Evolutionary conservation across 2,113 vertebrate genomes (phyloP), one percentile per base, ranked within the genome.

Genomic region (Xenopus laevis): DNA sequence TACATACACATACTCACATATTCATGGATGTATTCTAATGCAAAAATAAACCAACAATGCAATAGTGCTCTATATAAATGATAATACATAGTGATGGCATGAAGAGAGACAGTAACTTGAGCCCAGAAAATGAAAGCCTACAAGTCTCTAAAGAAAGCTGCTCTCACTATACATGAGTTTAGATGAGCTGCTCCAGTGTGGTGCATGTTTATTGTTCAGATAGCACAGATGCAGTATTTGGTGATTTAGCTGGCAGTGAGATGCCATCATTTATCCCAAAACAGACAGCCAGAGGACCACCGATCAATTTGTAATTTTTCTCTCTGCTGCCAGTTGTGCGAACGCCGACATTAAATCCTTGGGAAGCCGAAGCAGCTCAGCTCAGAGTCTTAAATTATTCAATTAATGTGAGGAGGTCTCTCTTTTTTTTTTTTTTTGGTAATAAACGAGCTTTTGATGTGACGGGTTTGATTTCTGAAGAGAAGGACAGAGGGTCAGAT

Each of bases 301-400:
- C 74, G 74, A 77, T 77, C 74, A 77, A 77, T 77, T 77, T 77
- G 74, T 77, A 69, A 77, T 77, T 77, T 77, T 77, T 77, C 74
- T 70, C 74, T 77, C 67, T 55, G 67, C 66, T 77, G 74, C 74
- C 67, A 75, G 73, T 75, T 75, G 73, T 69, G 67, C 30, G 50
- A 77, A 70, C 67, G 74, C 13, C 74, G 74, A 70, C 74, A 77
- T 77, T 77, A 77, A 77, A 77, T 77, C 74, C 74, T 77, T 57
- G 67, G 66, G 74, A 70, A 77, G 67, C 67, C 30, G 60, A 63
- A 64, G 73, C 73, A 53, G 73, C 73, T 69, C 73, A 62, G 72
- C 72, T 75, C 72, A 76, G 73, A 50, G 65, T 27, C 72, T 75
- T 76, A 68, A 76, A 76, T 76, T 76, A 76, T 76, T 76, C 73